A percentile compares a stretch with the other conserved stretches of the same genome.
Evolutionary conservation across 2,888 invertebrate genomes (phyloP).

Genomic region (Epiblema foenella): DNA sequence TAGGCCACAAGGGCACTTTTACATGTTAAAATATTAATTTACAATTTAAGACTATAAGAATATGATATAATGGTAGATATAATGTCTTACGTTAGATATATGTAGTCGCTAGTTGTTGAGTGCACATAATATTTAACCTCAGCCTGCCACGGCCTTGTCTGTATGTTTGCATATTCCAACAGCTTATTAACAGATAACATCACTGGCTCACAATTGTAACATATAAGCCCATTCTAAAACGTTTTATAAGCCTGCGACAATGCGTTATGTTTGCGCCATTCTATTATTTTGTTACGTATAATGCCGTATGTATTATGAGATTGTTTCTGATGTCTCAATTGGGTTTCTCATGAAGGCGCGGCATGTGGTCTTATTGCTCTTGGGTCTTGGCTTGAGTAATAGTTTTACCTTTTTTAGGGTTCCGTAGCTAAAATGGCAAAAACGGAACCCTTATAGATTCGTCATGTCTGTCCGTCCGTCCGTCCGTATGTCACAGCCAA

Average conservation of each 20-base stretch:
- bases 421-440: too few species aligned
- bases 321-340: constrained; percentile 8
- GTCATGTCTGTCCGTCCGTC: too few species aligned
- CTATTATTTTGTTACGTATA: neutral
- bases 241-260: neutral
- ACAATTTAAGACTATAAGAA: too few species aligned
- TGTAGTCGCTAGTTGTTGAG: neutral
- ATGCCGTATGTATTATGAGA: neutral
- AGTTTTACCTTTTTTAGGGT: neutral
- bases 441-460: too few species aligned
- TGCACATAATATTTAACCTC: neutral
- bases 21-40: too few species aligned
- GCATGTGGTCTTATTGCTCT: constrained; percentile 2
- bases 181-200: constrained; percentile 16
- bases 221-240: neutral
- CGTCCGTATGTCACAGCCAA: too few species aligned
- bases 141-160: constrained; percentile 24
- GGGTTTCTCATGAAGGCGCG: neutral
- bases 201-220: constrained; percentile 2
- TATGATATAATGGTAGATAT: too few species aligned
- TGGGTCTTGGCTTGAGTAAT: neutral
- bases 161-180: constrained; percentile 28
- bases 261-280: neutral
- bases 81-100: too few species aligned
- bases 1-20: too few species aligned